Evolutionary conservation across 2,888 invertebrate species (phyloP).

Genomic region (Eudemis profundana): DNA sequence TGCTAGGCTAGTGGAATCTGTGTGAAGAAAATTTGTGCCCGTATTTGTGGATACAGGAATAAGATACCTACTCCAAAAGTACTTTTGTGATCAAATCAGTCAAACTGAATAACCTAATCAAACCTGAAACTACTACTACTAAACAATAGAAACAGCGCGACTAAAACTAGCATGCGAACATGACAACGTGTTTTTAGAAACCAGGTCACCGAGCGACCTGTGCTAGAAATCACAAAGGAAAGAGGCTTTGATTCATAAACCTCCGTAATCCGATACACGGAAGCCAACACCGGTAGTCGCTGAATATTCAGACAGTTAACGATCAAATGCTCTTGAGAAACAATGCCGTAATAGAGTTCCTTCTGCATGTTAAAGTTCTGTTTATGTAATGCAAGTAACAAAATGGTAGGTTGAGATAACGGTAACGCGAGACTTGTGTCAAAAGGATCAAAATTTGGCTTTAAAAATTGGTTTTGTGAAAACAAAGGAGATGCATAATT

Average conservation of each 20-base stretch:
- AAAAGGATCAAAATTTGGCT: too few relatives aligned
- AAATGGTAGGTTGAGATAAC: neutral
- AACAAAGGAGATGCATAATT: too few relatives aligned
- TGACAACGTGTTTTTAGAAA: slow-evolving; percentile 26
- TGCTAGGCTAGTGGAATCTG: too few relatives aligned
- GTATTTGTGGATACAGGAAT: too few relatives aligned
- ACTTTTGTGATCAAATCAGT: neutral
- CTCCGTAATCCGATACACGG: slow-evolving; percentile 33
- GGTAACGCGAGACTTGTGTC: neutral
- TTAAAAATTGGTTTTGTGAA: too few relatives aligned
- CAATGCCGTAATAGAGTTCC: slow-evolving; percentile 22
- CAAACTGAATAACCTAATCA: neutral
- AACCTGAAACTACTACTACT: neutral
- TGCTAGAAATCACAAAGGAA: slow-evolving; percentile 34
- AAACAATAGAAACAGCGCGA: slow-evolving; percentile 5
- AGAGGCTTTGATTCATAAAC: slow-evolving; percentile 41
- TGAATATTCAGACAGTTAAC: slow-evolving; percentile 24
- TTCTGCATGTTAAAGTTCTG: slow-evolving; percentile 2
- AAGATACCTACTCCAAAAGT: too few relatives aligned
- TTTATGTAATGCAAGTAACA: too few relatives aligned
- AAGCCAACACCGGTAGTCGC: slow-evolving; percentile 22
- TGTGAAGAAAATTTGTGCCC: too few relatives aligned
- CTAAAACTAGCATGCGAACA: slow-evolving; percentile 20
- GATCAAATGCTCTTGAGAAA: slow-evolving; percentile 23
- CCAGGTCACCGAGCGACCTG: slow-evolving; percentile 21